Conservation (phyloP, 23 tunicate species). For the Halocynthia roretzi region DNA sequence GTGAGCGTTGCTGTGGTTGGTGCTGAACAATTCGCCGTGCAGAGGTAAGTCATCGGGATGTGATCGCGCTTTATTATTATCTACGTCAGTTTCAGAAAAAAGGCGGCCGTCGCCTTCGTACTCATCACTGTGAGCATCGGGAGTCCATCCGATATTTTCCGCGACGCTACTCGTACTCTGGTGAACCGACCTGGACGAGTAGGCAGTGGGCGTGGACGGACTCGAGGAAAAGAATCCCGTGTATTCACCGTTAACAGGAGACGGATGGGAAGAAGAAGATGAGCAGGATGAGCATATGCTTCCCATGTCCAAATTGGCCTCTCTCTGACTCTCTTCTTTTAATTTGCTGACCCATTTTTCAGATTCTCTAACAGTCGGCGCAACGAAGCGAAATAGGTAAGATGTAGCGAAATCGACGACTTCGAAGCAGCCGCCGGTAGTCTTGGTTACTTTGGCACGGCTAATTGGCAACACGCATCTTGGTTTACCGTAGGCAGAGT, state of each 20-base stretch:
- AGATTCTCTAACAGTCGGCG: conserved; percentile 51
- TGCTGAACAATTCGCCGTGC: background rate
- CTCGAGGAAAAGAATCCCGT: conserved; percentile 26
- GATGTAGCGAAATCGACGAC: conserved; percentile 64
- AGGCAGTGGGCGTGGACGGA: conserved; percentile 17
- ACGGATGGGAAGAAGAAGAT: conserved; percentile 63
- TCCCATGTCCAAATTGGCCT: conserved; percentile 75
- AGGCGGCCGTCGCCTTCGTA: background rate
- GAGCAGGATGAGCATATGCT: conserved; percentile 84
- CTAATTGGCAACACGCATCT: conserved; percentile 67
- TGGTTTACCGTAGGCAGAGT: conserved; percentile 31
- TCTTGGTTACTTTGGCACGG: conserved; percentile 64
- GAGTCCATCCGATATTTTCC: background rate
- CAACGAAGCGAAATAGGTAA: conserved; percentile 59
- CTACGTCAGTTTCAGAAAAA: background rate
- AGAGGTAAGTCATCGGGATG: background rate
- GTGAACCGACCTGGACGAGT: background rate
- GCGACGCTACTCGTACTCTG: background rate
- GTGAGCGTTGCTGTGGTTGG: background rate
- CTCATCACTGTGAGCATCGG: no score
- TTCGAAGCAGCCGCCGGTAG: conserved; percentile 73
- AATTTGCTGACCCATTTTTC: conserved; percentile 61
- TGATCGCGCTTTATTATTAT: background rate
- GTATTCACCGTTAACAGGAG: conserved; percentile 34
- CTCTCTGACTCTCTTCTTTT: conserved; percentile 57